A percentile compares a stretch with the other conserved stretches of the same genome.
phyloP scores from a whole-genome alignment of 2,797 vertebrate genomes.

The Crocodylus rhombifer region DNA sequence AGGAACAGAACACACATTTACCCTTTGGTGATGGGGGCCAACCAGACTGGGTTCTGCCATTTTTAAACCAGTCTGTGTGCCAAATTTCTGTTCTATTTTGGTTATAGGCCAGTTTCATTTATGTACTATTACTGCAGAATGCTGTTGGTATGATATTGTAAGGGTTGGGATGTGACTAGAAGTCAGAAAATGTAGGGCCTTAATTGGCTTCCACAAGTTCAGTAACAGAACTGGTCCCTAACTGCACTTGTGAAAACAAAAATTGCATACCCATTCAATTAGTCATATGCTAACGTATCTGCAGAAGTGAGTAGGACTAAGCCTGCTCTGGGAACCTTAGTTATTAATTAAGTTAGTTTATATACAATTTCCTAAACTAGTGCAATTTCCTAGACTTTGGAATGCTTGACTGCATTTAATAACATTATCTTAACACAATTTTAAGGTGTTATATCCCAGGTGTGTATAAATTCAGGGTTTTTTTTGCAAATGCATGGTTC shows the following conservation, averaged over 20 bases:
- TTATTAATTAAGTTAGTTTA: background rate
- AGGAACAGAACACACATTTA: no score
- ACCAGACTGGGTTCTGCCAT: no score
- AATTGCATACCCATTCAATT: no score
- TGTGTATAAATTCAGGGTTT: background rate
- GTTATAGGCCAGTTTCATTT: background rate
- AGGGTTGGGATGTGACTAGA: background rate
- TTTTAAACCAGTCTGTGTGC: no score
- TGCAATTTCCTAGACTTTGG: background rate
- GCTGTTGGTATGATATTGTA: fast-evolving
- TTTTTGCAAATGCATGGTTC: background rate
- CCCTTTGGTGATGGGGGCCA: no score
- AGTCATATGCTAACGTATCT: background rate
- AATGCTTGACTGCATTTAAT: background rate
- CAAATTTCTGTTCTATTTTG: no score
- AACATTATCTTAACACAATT: background rate
- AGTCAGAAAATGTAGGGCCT: background rate
- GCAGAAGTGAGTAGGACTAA: background rate
- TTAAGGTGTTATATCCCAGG: fast-evolving
- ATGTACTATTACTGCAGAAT: background rate
- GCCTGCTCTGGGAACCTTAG: background rate
- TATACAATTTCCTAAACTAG: no score
- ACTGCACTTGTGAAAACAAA: no score
- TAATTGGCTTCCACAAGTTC: background rate
- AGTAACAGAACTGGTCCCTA: no score